A percentile compares a stretch with the other conserved stretches of the same genome.
phyloP scores from a whole-genome alignment of 2,797 vertebrate genomes.

The Vespertilio murinus region DNA sequence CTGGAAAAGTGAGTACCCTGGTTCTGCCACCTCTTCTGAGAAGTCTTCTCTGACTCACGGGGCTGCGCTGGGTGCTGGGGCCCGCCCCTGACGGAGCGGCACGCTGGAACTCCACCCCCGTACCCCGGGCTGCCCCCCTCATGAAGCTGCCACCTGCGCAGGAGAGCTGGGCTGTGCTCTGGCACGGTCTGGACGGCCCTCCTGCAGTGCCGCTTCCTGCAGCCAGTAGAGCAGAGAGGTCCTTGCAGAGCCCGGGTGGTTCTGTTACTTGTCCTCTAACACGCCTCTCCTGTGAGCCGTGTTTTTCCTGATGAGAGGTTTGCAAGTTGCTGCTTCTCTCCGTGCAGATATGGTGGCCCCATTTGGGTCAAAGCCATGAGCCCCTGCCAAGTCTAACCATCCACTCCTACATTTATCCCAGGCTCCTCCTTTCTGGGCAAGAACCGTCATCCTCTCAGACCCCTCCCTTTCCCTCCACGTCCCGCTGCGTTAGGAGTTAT shows the following conservation, averaged over 20 bases:
- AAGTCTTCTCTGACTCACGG: constrained; percentile 35
- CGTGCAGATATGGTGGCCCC: background rate
- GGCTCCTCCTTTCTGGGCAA: constrained; percentile 31
- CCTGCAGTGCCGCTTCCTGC: background rate
- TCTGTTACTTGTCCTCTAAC: background rate
- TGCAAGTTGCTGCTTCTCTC: constrained; percentile 23
- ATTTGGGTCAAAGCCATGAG: background rate
- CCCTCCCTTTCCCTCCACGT: background rate
- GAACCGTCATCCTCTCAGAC: background rate
- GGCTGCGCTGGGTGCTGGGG: background rate
- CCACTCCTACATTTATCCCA: background rate
- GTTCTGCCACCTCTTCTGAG: background rate
- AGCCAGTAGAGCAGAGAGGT: background rate
- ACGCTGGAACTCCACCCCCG: background rate
- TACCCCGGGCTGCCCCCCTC: background rate
- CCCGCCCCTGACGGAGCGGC: background rate
- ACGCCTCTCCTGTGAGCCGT: background rate
- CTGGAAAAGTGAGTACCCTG: background rate
- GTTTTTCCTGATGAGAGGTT: background rate
- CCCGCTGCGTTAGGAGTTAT: background rate
- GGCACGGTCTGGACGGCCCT: background rate
- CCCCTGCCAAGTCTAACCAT: constrained; percentile 18
- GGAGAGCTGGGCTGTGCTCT: background rate
- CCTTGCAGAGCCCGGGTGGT: background rate
- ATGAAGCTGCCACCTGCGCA: background rate